Base-by-base conservation (phyloP, 2,113 vertebrate species). In the Malurus elegans region DNA sequence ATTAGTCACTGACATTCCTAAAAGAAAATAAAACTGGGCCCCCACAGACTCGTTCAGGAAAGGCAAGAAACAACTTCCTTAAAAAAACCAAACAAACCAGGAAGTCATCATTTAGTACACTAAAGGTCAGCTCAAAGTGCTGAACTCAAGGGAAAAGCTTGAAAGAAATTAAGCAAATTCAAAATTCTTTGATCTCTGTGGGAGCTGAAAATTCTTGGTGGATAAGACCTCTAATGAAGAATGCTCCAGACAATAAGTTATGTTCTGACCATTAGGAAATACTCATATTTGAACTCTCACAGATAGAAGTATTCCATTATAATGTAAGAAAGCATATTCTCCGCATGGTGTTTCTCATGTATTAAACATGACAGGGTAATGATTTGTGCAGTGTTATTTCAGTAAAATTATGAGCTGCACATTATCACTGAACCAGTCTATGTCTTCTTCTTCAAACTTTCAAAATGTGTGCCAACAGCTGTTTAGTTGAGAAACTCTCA, bases 331-430 rank as follows among this genome's bases (percentile, higher is more conserved):
- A 90, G 40, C 32, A 45, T 73, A 85, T 88, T 79, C 74, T 85
- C 78, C 0, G 2, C 54, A 70, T 85, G 87, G 32, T 79, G 87
- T 93, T 91, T 95, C 81, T 91, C 84, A 51, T 45, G 34, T 79
- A 79, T 92, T 75, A 88, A 90, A 88, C 4, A 50, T 70, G 89
- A 82, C 80, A 96, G 70, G 0, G 0, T 44, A 82, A 80, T 90
- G 93, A 95, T 91, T 94, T 94, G 45, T 76, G 44, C 64, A 58
- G 34, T 96, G 92, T 26, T 95, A 66, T 86, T 86, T 82, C 71
- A 92, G 58, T 62, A 86, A 73, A 93, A 93, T 82, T 91, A 86
- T 60, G 78, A 93, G 47, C 87, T 92, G 81, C 74, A 86, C 53
- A 79, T 90, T 96, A 58, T 79, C 58, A 23, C 47, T 82, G 75